Percentiles rank a stretch among this genome's conserved stretches.
phyloP scores from a whole-genome alignment of 2,888 invertebrate species.

The Steinernema scapterisci region DNA sequence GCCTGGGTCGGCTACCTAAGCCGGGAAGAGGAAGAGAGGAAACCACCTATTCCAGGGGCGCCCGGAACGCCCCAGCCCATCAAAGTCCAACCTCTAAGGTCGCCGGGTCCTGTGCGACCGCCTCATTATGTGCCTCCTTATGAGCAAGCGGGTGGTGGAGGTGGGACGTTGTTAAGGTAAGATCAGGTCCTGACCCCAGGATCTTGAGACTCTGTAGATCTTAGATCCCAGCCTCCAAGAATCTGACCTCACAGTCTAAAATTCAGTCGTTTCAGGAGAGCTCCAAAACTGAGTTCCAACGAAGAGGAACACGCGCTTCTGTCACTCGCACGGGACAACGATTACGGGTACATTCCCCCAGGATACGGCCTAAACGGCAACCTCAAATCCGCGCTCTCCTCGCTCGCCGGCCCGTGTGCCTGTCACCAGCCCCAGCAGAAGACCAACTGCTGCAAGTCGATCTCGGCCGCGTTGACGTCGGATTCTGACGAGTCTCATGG shows the following conservation, averaged over 20 bases:
- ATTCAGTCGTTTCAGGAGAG: neutral
- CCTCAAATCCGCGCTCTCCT: conserved; percentile 42
- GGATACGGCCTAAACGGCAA: conserved; percentile 55
- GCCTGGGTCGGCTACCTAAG: conserved; percentile 65
- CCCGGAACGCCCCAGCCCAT: conserved; percentile 2
- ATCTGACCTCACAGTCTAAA: neutral
- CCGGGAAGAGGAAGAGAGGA: conserved; percentile 52
- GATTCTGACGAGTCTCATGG: conserved; percentile 5
- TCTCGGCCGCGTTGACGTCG: conserved; percentile 10
- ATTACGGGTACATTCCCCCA: conserved; percentile 68
- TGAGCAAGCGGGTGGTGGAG: neutral
- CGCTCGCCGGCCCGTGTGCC: conserved; percentile 40
- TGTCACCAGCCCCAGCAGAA: conserved; percentile 36
- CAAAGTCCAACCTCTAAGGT: neutral
- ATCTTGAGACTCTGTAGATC: no score
- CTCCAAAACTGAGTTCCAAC: conserved; percentile 19
- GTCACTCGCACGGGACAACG: conserved; percentile 55
- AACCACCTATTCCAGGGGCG: conserved; percentile 8
- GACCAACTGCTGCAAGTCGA: conserved; percentile 17
- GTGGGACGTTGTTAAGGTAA: conserved; percentile 33
- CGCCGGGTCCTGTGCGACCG: conserved; percentile 26
- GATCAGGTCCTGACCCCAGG: no score
- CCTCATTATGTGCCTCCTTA: conserved; percentile 33
- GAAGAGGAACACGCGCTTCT: conserved; percentile 50
- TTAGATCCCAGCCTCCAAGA: no score